Evolutionary conservation across 2,797 vertebrate species (phyloP), one percentile per base, ranked within the genome.

Genomic region (Anas acuta): DNA sequence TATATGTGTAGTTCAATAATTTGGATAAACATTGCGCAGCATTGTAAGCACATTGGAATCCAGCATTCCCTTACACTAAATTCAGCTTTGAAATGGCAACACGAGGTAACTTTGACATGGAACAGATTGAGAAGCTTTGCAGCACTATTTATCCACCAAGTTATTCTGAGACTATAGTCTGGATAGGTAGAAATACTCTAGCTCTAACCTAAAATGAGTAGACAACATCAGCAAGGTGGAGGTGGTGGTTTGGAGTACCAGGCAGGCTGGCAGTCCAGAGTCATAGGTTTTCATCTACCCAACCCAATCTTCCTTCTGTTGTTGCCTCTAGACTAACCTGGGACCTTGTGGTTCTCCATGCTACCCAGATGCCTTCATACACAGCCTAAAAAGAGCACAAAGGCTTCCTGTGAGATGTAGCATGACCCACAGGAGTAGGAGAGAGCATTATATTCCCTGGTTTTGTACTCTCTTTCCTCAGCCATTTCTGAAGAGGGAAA

Each of bases 231-330:
- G 54, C 51, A 75, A 82, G 64, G n/a, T 25, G 43, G 45, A 90
- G 30, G 33, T 7, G 2, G 7, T 89, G 28, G 33, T 84, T 65
- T 87, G 60, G 73, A 77, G 43, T n/a, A 67, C 13, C 0, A 0
- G 69, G 62, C n/a, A 61, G 37, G 7, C 35, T 93, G 2, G 0
- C 7, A 53, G 35, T 9, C 51, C 81, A 25, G 43, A 82, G 43
- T 39, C 0, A 0, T 5, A n/a, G 4, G 5, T 67, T 86, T 89
- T 21, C 22, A 35, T 43, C 56, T 39, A 32, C 9, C 11, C 60
- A 73, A 57, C 37, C 25, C 33, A 4, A 30, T 49, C 28, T 79
- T 37, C 47, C 12, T 35, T 13, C 22, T 60, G 0, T 4, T 65
- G 17, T 26, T 88, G 14, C 39, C n/a, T 71, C 62, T 41, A 61